phyloP scores from a whole-genome alignment of 2,113 vertebrate genomes.

The Platichthys stellatus region DNA sequence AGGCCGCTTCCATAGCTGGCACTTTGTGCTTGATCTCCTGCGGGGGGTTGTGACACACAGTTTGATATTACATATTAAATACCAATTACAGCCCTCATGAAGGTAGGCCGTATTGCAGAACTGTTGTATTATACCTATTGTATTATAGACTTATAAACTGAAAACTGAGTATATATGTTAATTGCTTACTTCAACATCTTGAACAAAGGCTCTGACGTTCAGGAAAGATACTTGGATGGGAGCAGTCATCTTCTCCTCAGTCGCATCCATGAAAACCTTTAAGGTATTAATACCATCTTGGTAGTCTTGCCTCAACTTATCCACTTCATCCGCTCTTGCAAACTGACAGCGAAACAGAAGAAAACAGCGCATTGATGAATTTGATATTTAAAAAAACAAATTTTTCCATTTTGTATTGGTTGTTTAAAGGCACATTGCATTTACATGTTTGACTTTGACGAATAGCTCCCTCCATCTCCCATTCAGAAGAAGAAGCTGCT shows the following conservation, averaged over 20 bases:
- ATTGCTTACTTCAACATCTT: conserved; percentile 90
- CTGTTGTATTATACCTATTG: not conserved
- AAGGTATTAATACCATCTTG: conserved; percentile 85
- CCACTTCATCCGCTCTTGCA: conserved; percentile 92
- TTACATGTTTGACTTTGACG: conserved; percentile 96
- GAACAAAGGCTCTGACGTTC: conserved; percentile 89
- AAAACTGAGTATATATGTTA: not conserved
- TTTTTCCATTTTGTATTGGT: not conserved
- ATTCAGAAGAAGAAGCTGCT: conserved; percentile 92
- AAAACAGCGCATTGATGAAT: not conserved
- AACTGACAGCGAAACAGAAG: conserved; percentile 82
- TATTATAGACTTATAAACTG: not conserved
- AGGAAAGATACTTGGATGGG: conserved; percentile 90
- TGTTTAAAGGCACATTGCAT: conserved; percentile 5
- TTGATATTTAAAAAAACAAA: not conserved
- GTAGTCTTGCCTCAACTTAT: conserved; percentile 92
- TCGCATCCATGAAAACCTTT: conserved; percentile 88
- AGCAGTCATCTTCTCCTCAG: conserved; percentile 86
- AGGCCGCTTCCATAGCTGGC: conserved; percentile 91
- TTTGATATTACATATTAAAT: not conserved
- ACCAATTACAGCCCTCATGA: not conserved
- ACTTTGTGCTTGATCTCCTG: conserved; percentile 93
- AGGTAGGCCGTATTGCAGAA: too few species aligned
- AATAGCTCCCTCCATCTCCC: conserved; percentile 86
- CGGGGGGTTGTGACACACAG: not conserved